Conservation (phyloP, 2,888 invertebrate genomes). For the Platycnemis pennipes region DNA sequence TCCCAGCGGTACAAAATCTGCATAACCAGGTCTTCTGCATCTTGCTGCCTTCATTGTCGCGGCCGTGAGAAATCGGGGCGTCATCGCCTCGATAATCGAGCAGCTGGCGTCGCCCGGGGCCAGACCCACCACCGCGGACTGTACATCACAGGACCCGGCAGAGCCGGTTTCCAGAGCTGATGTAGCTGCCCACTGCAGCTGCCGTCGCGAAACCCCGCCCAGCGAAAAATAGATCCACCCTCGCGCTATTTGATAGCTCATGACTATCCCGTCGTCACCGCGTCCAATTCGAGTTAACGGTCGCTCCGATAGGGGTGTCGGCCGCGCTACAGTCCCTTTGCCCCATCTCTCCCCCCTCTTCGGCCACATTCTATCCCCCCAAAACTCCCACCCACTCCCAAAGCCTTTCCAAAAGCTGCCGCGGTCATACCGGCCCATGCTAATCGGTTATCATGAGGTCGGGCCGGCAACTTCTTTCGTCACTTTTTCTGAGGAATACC, state of each 20-base stretch:
- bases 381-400: background rate
- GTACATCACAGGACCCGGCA: too few species aligned
- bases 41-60: background rate
- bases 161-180: background rate
- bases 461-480: background rate
- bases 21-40: constrained; percentile 9
- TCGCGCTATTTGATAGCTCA: constrained; percentile 17
- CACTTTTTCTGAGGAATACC: background rate
- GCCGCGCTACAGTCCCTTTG: background rate
- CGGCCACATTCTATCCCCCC: background rate
- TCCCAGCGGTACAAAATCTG: background rate
- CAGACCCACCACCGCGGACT: background rate
- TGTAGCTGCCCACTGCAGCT: constrained; percentile 16
- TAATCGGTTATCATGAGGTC: background rate
- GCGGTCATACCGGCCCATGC: background rate
- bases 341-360: background rate
- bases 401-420: background rate
- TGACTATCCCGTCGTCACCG: background rate
- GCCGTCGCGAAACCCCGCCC: background rate
- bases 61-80: background rate
- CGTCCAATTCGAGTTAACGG: constrained; percentile 15
- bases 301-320: background rate
- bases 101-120: constrained; percentile 20
- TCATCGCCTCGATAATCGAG: background rate
- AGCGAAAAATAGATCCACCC: background rate